Evolutionary conservation across 1,140 invertebrate genomes (phyloP), one percentile per base, ranked within the genome.

Genomic region (Lordiphosa clarofinis): DNA sequence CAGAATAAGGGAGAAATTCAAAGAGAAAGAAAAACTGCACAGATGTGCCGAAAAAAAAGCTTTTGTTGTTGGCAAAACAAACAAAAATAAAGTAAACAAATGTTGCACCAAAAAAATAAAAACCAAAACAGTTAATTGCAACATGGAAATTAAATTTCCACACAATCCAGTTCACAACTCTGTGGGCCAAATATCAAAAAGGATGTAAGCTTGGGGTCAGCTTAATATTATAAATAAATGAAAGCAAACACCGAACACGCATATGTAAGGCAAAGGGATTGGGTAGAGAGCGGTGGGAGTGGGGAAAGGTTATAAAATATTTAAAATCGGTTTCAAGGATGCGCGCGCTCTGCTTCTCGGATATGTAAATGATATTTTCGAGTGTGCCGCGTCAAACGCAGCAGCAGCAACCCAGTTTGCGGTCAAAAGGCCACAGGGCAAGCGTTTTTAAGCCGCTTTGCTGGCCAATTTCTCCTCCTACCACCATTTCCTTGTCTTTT

Each of bases 321-420:
- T 55, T 75, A 81, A 75, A 81, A 82, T 56, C 72, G 68, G 75
- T 75, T 75, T 24, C 11, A 24, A 11, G 24, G n/a, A 36, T 3
- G 11, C 40, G 55, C 4, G 1, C 15, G 15, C 15, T 15, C 55
- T 60, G 68, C 68, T 70, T 40, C 38, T 46, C 56, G 78, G 57
- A 84, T 78, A 82, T 82, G 78, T 84, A 82, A 82, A 82, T 82
- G 78, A 82, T 82, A 84, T 82, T 84, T 82, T 84, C 68, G 73
- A 84, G 78, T 82, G 71, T 43, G 50, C 37, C 63, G 54, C 58
- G 78, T 82, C 78, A 84, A 82, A 82, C 57, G 78, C 78, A 82
- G 11, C 24, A 46, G 78, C 78, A 82, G 11, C 24, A 46, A 46
- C 28, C 63, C 64, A 68, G 52, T 55, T 62, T 78, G 78, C 73